Evolutionary conservation across 2,888 invertebrate genomes (phyloP), one percentile per base, ranked within the genome.

Genomic region (Timema podura): DNA sequence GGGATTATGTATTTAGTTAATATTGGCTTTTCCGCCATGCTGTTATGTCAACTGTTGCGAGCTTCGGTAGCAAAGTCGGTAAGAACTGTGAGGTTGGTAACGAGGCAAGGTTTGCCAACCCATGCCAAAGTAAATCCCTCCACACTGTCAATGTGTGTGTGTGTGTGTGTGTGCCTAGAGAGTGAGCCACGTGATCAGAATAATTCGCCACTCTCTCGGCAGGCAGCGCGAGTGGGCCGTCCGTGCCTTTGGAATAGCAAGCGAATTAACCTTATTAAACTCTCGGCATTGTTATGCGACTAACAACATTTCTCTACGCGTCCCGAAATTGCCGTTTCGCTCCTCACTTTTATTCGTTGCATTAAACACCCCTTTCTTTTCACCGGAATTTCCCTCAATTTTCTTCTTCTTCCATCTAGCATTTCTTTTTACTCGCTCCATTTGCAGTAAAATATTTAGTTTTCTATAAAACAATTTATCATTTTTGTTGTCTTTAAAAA

Each of bases 251-350:
- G n/a, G 61, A 61, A 61, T 61, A 16, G 71, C 51, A 64, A 64
- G 64, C 70, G 64, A 71, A 69, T 70, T 72, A 72, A 72, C 72
- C 65, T 68, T 70, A 72, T 70, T 72, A 72, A 70, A 72, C 64
- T 47, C 64, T 48, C 46, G 49, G 65, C 47, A 67, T 72, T 72
- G 72, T 68, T 70, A 70, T 72, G 72, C 72, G 68, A 16, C 30
- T 59, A 59, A 54, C 69, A 51, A 48, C 68, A 67, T 68, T 64
- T 30, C 68, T 47, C 48, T 67, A 54, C 67, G 69, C 67, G 57
- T 66, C 66, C 65, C 71, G 65, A 69, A 69, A 69, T 30, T 69
- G 67, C 66, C 64, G 59, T 68, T 68, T 69, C 67, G 66, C 67
- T 49, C 61, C 67, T 59, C 71, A 71, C 69, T 67, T 71, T 71